These are phyloP conservation scores for Brenthis daphne DNA, from an alignment of 2,888 invertebrate species.

Conservation along the genomic window DNA sequence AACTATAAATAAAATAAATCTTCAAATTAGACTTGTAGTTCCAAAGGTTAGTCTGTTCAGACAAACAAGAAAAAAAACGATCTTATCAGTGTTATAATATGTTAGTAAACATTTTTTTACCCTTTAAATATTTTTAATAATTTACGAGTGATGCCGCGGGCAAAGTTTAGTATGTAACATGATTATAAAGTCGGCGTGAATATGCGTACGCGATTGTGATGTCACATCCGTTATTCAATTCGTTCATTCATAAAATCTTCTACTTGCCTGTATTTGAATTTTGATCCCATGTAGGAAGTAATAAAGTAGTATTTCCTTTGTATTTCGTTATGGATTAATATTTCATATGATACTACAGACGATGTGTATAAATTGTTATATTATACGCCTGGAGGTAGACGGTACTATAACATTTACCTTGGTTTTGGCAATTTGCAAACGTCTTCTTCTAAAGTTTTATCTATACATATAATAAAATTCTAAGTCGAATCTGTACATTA, in stretches of 20 bases:
- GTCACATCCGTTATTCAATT: constrained; percentile 71
- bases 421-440: constrained; percentile 9
- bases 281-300: constrained; percentile 20
- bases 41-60: no score
- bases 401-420: constrained; percentile 2
- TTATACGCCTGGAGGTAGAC: constrained; percentile 11
- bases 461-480: no score
- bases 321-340: constrained; percentile 17
- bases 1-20: no score
- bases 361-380: constrained; percentile 23
- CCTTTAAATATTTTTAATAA: neutral
- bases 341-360: constrained; percentile 19
- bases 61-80: no score
- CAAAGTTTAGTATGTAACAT: neutral
- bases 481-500: no score
- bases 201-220: constrained; percentile 61
- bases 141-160: neutral
- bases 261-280: constrained; percentile 18
- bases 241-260: constrained; percentile 66
- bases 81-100: no score
- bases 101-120: no score
- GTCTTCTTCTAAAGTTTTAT: neutral
- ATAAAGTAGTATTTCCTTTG: constrained; percentile 21
- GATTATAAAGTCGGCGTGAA: constrained; percentile 9
- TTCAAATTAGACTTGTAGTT: no score